Evolutionary conservation across 1,140 invertebrate genomes (phyloP).

Genomic region (Ectropis grisescens): DNA sequence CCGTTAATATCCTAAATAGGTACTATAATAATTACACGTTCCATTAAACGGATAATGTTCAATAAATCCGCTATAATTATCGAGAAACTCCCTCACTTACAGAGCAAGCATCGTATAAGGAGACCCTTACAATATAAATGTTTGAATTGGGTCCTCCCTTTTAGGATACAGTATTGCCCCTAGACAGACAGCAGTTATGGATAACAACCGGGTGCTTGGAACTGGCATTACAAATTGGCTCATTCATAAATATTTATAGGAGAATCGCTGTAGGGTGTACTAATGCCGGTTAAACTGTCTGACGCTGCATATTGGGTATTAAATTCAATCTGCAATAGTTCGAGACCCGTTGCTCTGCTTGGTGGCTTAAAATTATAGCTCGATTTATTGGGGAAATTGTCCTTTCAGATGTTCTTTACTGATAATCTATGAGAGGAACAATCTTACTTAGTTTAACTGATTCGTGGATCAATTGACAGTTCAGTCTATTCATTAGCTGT

Average conservation of each 20-base stretch:
- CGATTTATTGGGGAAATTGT: conserved; percentile 34
- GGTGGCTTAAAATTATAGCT: conserved; percentile 24
- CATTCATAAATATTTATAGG: conserved; percentile 44
- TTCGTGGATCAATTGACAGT: too few species aligned
- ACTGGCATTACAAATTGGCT: conserved; percentile 27
- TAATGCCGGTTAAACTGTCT: conserved; percentile 41
- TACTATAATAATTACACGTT: too few species aligned
- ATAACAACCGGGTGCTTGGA: conserved; percentile 8
- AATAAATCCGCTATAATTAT: conserved; percentile 9
- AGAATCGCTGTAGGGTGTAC: conserved; percentile 24
- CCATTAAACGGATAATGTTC: conserved; percentile 2
- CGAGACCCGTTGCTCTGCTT: conserved; percentile 5
- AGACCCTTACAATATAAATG: conserved; percentile 15
- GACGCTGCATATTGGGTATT: conserved; percentile 23
- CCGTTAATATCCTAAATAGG: too few species aligned
- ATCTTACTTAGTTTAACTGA: too few species aligned
- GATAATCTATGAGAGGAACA: conserved; percentile 1
- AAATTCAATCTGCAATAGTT: conserved; percentile 26
- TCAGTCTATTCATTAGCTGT: too few species aligned
- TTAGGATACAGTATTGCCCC: conserved; percentile 11
- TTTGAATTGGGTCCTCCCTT: conserved; percentile 24
- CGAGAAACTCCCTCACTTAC: conserved; percentile 4
- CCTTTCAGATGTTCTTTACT: conserved; percentile 23
- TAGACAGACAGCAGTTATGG: conserved; percentile 12
- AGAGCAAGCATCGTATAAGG: conserved; percentile 4